Evolutionary conservation across 2,888 invertebrate species (phyloP).

Genomic region (Noctua comes): DNA sequence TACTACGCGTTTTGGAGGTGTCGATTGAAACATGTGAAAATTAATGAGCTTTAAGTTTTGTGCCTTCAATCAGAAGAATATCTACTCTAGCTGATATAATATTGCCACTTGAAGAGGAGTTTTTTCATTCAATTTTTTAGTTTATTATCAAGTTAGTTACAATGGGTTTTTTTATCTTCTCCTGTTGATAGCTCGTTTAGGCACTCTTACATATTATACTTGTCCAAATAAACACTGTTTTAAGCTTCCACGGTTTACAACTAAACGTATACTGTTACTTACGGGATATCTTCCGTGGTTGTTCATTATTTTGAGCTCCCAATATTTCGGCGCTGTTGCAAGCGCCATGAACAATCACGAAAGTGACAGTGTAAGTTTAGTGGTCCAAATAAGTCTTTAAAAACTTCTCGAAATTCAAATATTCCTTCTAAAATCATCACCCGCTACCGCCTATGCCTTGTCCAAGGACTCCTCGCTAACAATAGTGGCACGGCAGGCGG

Average conservation of each 20-base stretch:
- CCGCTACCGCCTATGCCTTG: slow-evolving; percentile 62
- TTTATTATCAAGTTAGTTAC: not conserved
- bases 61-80: not conserved
- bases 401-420: not conserved
- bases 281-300: too few relatives aligned
- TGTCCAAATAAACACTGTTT: not conserved
- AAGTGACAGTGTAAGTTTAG: too few relatives aligned
- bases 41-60: not conserved
- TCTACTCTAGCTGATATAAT: not conserved
- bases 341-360: too few relatives aligned
- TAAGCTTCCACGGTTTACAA: too few relatives aligned
- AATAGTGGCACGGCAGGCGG: slow-evolving; percentile 82
- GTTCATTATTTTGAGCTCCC: too few relatives aligned
- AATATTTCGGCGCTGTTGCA: too few relatives aligned
- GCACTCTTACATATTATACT: not conserved
- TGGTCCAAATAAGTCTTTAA: not conserved
- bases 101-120: not conserved
- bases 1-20: not conserved
- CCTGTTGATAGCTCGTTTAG: not conserved
- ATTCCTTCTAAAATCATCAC: not conserved
- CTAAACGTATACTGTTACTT: too few relatives aligned
- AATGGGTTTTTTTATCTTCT: not conserved
- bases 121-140: not conserved
- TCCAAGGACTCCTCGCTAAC: slow-evolving; percentile 59
- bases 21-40: slow-evolving; percentile 18